These are phyloP conservation scores for Heliocidaris erythrogramma DNA, from an alignment of 35 echinoderm and acorn worm genomes.

Conservation along the genomic window DNA sequence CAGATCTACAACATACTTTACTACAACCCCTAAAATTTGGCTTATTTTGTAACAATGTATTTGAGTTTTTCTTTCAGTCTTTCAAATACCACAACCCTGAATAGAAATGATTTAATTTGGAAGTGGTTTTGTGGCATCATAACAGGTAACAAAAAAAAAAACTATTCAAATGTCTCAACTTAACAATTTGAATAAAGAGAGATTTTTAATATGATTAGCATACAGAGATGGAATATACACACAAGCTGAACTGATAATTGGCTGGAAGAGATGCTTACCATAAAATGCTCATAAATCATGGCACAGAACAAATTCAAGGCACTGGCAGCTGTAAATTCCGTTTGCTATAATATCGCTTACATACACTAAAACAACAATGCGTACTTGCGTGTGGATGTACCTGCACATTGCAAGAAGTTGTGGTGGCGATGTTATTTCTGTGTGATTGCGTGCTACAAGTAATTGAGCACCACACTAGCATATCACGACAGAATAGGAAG, in stretches of 20 bases:
- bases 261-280: not conserved
- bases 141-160: not conserved
- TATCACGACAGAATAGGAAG: not conserved
- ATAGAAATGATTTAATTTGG: constrained; percentile 5
- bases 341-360: not conserved
- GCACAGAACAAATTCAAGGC: not conserved
- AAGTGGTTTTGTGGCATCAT: not conserved
- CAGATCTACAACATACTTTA: not conserved
- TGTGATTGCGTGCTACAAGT: not conserved
- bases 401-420: not conserved
- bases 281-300: not conserved
- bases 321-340: not conserved
- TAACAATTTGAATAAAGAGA: not conserved
- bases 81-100: constrained; percentile 1
- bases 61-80: not conserved
- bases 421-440: not conserved
- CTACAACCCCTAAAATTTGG: not conserved
- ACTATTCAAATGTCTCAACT: not conserved
- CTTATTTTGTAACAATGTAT: not conserved
- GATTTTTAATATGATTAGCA: not conserved
- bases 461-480: not conserved
- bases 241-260: not conserved
- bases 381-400: not conserved
- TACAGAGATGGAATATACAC: not conserved
- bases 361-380: not conserved